A percentile compares a stretch with the other conserved stretches of the same genome.
These are phyloP conservation scores for Marmota monax DNA, from an alignment of 2,113 vertebrate genomes.

Conservation along the genomic window DNA sequence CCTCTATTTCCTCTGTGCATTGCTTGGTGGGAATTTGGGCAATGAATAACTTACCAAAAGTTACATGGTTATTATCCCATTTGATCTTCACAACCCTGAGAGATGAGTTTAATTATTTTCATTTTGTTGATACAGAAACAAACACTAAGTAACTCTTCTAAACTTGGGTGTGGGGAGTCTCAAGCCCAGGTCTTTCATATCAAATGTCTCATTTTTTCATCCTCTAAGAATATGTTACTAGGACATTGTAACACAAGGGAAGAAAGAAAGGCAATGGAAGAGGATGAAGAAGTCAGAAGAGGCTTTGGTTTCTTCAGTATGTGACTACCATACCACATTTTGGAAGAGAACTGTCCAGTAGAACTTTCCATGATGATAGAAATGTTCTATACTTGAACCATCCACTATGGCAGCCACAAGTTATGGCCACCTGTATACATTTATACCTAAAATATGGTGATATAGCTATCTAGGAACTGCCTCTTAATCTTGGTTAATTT, in stretches of 20 bases:
- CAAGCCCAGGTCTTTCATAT: not conserved
- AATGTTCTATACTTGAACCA: not conserved
- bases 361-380: not conserved
- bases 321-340: not conserved
- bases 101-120: not conserved
- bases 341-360: not conserved
- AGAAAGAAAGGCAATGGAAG: not conserved
- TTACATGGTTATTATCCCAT: not conserved
- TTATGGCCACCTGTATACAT: not conserved
- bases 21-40: not conserved
- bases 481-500: not conserved
- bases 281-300: not conserved
- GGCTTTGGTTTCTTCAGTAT: not conserved
- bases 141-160: not conserved
- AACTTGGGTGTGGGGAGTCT: not conserved
- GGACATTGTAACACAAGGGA: not conserved
- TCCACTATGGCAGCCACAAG: not conserved
- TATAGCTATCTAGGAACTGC: not conserved
- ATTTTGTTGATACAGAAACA: not conserved
- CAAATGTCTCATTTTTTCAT: not conserved
- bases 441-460: not conserved
- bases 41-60: not conserved
- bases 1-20: not conserved
- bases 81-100: not conserved
- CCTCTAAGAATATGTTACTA: not conserved